Evolutionary conservation across 2,888 invertebrate species (phyloP).

Genomic region (Anthophora plumipes): DNA sequence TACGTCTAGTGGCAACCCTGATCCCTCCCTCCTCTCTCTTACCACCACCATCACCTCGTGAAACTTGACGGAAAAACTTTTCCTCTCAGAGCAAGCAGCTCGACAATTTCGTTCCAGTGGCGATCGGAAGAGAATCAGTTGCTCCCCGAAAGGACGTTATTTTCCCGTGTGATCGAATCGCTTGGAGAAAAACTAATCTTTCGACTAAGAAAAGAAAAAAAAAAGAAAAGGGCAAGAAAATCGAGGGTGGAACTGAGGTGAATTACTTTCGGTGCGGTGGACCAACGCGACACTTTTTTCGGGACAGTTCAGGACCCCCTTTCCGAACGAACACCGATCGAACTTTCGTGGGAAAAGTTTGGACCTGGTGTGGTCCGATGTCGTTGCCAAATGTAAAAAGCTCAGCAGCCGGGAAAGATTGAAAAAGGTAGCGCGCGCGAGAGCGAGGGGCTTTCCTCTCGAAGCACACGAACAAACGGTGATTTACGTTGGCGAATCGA

Average conservation of each 20-base stretch:
- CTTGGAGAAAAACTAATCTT: slow-evolving; percentile 14
- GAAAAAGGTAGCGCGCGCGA: slow-evolving; percentile 26
- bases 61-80: slow-evolving; percentile 56
- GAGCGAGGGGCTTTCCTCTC: slow-evolving; percentile 1
- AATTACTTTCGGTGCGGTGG: slow-evolving; percentile 16
- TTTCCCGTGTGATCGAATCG: slow-evolving; percentile 2
- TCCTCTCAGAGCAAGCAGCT: slow-evolving; percentile 3
- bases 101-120: slow-evolving; percentile 2
- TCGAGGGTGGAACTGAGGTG: slow-evolving; percentile 9
- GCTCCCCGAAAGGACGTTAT: not conserved
- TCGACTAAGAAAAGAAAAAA: not conserved
- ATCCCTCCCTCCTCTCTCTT: slow-evolving; percentile 3
- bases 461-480: slow-evolving; percentile 6
- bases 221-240: not conserved
- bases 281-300: not conserved
- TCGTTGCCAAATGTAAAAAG: slow-evolving; percentile 42
- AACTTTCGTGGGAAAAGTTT: slow-evolving; percentile 39
- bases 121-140: slow-evolving; percentile 31
- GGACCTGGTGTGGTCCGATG: slow-evolving; percentile 1
- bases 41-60: not conserved
- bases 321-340: slow-evolving; percentile 14
- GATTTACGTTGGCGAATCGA: slow-evolving; percentile 28
- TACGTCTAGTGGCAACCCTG: not conserved
- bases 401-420: slow-evolving; percentile 27
- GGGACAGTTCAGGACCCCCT: not conserved